phyloP scores from a whole-genome alignment of 2,888 invertebrate genomes.

The Ferrisia virgata region DNA sequence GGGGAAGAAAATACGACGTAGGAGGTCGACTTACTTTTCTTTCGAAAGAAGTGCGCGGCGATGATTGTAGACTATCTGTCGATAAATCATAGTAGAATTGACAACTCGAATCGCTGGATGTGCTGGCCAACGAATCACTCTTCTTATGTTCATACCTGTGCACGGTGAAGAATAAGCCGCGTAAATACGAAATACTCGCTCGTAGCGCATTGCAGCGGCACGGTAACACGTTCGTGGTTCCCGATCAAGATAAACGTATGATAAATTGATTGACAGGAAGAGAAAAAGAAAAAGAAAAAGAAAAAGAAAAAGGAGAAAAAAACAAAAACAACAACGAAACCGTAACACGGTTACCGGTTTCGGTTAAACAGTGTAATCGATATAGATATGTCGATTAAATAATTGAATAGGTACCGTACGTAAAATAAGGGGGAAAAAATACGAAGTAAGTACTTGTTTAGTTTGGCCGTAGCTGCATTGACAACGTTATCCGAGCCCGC shows the following conservation, averaged over 20 bases:
- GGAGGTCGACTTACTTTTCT: constrained; percentile 57
- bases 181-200: not conserved
- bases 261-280: too few relatives aligned
- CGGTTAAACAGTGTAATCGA: too few relatives aligned
- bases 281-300: too few relatives aligned
- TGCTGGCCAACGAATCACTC: constrained; percentile 86
- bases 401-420: too few relatives aligned
- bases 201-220: not conserved
- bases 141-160: constrained; percentile 72
- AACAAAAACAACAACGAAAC: too few relatives aligned
- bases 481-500: not conserved
- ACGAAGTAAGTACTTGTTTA: constrained; percentile 5
- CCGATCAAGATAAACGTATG: too few relatives aligned
- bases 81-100: constrained; percentile 48
- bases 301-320: too few relatives aligned
- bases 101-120: constrained; percentile 72
- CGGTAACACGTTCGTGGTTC: too few relatives aligned
- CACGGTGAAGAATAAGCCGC: too few relatives aligned
- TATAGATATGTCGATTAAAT: too few relatives aligned
- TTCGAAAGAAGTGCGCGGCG: constrained; percentile 77
- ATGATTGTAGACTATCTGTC: constrained; percentile 60
- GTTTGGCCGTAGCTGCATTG: constrained; percentile 7
- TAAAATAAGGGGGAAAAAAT: not conserved
- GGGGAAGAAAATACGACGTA: not conserved
- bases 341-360: too few relatives aligned